Base-by-base conservation (phyloP, 2,888 invertebrate species). In the Cheiracanthium punctorium region DNA sequence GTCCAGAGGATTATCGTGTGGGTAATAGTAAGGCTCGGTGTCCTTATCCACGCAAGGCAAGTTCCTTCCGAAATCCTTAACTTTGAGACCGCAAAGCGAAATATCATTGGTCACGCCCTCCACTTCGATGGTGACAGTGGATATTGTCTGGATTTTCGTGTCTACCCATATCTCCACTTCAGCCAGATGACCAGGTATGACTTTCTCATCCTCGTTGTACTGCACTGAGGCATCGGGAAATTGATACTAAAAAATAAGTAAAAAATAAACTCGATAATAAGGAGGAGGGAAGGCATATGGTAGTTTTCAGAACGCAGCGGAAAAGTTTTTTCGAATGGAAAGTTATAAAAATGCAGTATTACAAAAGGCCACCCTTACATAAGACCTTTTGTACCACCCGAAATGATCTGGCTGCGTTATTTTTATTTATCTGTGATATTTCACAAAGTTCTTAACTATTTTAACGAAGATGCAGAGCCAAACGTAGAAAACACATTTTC, bases 31-130 rank as follows among this genome's bases (percentile, higher is more conserved):
- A 5, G 89, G 88, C 52, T 88, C 87, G 1, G 84, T 87, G n/a
- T 80, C 65, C 2, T 58, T 32, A 32, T 89, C 82, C 1, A 89
- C 58, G 37, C 89, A 89, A 0, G 89, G 89, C 67, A 89, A 76
- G 41, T 89, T 89, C 20, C 89, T 69, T 0, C 89, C 89, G n/a
- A 88, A 82, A 0, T 84, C 80, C 43, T 82, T 84, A 17, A 89
- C 89, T 69, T 88, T 88, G 32, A 89, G 64, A 20, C 88, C 89
- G 48, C 89, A 89, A 29, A 89, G 87, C 69, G 88, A 82, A 28
- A 89, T 74, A 12, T 89, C 89, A 14, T 65, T 74, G 7, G 77
- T 85, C 17, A 65, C 82, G 0, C 82, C 80, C 48, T 80, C 70
- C 12, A 89, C 80, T 65, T 89, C 89, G 1, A 89, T 69, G 8